Percentiles rank a stretch among this genome's conserved stretches.
Evolutionary conservation across 2,113 vertebrate species (phyloP).

Genomic region (Hippolais icterina): DNA sequence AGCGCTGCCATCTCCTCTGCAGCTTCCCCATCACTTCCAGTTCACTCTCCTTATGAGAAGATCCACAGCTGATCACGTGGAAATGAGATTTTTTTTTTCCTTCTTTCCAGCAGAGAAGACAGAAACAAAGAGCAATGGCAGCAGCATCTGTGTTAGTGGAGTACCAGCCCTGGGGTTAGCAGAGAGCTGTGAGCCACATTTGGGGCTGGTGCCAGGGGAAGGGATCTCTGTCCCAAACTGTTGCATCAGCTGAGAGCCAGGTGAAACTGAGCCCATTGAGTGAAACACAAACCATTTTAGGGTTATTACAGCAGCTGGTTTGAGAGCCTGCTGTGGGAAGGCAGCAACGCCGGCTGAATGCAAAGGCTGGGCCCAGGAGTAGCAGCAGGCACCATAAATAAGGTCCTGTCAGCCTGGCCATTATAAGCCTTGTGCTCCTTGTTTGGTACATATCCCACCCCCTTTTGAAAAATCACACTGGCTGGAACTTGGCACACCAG

Average conservation of each 20-base stretch:
- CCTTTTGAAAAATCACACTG: fast-evolving
- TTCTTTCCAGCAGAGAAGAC: not conserved
- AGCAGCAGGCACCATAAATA: not conserved
- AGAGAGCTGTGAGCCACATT: not conserved
- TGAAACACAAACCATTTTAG: not conserved
- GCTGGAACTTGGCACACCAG: not conserved
- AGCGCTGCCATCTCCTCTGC: fast-evolving
- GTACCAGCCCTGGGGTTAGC: not conserved
- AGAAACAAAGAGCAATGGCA: not conserved
- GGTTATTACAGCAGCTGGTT: not conserved
- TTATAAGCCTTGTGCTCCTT: not conserved
- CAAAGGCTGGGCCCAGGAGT: not conserved
- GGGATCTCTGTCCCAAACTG: not conserved
- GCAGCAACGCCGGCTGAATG: not conserved
- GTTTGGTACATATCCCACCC: not conserved
- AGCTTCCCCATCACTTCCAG: not conserved
- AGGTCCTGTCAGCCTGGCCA: not conserved
- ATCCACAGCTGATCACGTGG: fast-evolving
- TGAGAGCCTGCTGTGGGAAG: not conserved
- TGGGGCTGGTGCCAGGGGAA: not conserved
- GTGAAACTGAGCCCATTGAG: not conserved
- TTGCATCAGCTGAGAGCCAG: not conserved
- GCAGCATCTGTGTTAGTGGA: not conserved
- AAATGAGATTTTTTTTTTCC: not conserved
- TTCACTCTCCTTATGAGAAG: not conserved